phyloP scores from a whole-genome alignment of 2,888 invertebrate genomes.

The Oscheius onirici region DNA sequence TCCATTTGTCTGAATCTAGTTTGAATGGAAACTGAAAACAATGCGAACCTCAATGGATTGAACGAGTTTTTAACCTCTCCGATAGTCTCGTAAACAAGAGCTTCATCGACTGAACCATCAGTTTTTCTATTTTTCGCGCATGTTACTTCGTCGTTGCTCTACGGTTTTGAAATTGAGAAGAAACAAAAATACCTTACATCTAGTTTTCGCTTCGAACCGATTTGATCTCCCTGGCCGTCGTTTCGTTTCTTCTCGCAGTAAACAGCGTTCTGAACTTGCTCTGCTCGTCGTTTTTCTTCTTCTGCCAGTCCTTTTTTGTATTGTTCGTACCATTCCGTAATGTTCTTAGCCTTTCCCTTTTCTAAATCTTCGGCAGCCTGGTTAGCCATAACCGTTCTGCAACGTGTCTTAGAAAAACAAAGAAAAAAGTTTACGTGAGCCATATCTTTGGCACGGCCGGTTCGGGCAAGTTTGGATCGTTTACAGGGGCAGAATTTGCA shows the following conservation, averaged over 20 bases:
- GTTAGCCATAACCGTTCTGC: slow-evolving; percentile 27
- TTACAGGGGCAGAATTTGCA: slow-evolving; percentile 15
- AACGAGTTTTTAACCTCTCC: neutral
- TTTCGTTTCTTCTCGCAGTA: neutral
- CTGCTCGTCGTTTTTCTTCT: neutral
- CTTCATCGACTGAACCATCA: neutral
- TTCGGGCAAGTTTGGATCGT: slow-evolving; percentile 29
- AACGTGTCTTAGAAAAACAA: neutral
- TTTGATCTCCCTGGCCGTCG: neutral
- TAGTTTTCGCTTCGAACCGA: neutral
- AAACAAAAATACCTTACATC: neutral
- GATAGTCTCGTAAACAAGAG: slow-evolving; percentile 1
- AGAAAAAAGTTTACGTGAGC: slow-evolving; percentile 15
- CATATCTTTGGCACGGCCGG: slow-evolving; percentile 20
- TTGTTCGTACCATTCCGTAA: slow-evolving; percentile 25
- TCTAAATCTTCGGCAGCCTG: slow-evolving; percentile 25
- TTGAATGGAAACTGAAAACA: neutral
- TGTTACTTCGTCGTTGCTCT: neutral
- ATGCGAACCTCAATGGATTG: neutral
- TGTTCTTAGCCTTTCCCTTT: slow-evolving; percentile 25
- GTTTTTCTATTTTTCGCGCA: neutral
- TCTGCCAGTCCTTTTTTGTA: neutral
- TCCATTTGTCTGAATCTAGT: slow-evolving; percentile 25
- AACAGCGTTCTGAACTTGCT: neutral
- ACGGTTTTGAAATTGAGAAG: neutral